A percentile compares a stretch with the other conserved stretches of the same genome.
Conservation (phyloP, 2,888 invertebrate species). For the Ecliptopera silaceata region DNA sequence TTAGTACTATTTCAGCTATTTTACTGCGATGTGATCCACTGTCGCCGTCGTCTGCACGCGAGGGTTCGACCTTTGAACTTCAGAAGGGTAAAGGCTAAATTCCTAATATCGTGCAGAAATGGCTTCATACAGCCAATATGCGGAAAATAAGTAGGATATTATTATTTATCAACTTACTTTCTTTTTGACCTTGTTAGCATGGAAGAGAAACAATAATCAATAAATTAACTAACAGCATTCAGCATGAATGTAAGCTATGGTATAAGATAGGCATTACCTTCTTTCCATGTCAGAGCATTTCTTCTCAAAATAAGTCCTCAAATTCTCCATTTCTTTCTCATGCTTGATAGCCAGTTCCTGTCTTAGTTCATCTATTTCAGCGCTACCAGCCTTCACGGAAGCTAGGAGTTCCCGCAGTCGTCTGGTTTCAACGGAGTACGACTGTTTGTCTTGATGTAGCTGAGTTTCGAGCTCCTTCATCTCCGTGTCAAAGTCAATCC, state of each 20-base stretch:
- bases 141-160: constrained; percentile 8
- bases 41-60: constrained; percentile 20
- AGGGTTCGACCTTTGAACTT: constrained; percentile 25
- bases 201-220: constrained; percentile 34
- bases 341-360: constrained; percentile 86
- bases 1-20: constrained; percentile 12
- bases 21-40: constrained; percentile 3
- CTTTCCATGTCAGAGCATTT: constrained; percentile 91
- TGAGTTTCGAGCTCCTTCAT: constrained; percentile 68
- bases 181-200: constrained; percentile 55
- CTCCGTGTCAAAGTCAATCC: constrained; percentile 67
- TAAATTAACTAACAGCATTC: not conserved
- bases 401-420: constrained; percentile 80
- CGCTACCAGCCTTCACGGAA: constrained; percentile 82
- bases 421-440: constrained; percentile 78
- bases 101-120: not conserved
- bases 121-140: not conserved
- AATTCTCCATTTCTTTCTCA: constrained; percentile 89
- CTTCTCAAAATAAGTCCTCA: constrained; percentile 90
- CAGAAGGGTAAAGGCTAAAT: constrained; percentile 10
- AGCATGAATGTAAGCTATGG: not conserved
- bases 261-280: constrained; percentile 73
- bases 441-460: constrained; percentile 83
- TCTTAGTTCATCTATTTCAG: constrained; percentile 80
- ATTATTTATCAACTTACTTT: constrained; percentile 49